A percentile compares a stretch with the other conserved stretches of the same genome.
Conservation (phyloP, 2,888 invertebrate genomes). For the Drosophila bunnanda region DNA sequence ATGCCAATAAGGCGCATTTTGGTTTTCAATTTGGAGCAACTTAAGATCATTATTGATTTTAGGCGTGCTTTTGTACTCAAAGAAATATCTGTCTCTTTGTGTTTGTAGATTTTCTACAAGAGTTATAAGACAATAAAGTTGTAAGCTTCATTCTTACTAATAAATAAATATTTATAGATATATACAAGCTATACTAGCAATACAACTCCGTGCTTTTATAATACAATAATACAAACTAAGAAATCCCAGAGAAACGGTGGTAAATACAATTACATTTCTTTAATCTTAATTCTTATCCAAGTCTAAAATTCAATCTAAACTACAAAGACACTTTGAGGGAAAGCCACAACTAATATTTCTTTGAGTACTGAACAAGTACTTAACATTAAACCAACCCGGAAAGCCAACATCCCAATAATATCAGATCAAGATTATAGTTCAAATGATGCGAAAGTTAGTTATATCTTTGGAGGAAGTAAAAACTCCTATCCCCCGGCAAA, state of each 20-base stretch:
- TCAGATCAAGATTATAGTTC: background rate
- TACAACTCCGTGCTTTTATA: no score
- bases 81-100: background rate
- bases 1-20: constrained; percentile 1
- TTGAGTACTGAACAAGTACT: background rate
- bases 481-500: background rate
- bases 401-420: background rate
- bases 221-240: no score
- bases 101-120: no score
- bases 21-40: constrained; percentile 17
- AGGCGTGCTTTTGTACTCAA: background rate
- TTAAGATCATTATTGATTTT: background rate
- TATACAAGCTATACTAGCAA: no score
- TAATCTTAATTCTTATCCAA: no score
- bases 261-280: no score
- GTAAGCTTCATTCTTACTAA: no score
- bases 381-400: background rate
- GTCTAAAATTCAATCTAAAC: background rate
- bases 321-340: background rate
- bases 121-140: no score
- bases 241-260: no score
- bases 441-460: background rate
- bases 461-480: constrained; percentile 1
- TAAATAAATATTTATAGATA: no score
- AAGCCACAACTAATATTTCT: background rate